Evolutionary conservation across 2,113 vertebrate genomes (phyloP).

Genomic region (Sigmodon hispidus): DNA sequence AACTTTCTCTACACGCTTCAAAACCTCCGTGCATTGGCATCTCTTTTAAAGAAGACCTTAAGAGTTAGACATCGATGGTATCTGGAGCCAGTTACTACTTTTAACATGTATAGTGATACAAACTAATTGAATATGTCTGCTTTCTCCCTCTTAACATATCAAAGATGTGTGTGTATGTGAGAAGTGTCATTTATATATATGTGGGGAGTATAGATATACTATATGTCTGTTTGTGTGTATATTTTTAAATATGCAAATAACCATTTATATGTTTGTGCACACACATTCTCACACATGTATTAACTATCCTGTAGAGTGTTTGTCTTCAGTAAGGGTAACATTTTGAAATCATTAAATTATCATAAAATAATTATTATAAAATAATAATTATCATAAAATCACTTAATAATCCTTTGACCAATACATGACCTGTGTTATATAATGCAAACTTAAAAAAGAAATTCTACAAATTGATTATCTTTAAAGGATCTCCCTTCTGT

Average conservation of each 20-base stretch:
- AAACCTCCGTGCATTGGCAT: neutral
- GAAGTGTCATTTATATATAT: neutral
- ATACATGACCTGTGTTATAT: neutral
- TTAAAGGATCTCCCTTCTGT: constrained; percentile 56
- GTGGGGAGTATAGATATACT: neutral
- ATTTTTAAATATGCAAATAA: neutral
- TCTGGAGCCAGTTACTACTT: neutral
- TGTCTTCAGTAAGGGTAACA: neutral
- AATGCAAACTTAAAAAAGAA: constrained; percentile 33
- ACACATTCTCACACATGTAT: neutral
- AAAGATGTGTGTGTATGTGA: neutral
- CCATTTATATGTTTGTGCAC: neutral
- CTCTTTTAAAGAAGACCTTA: constrained; percentile 15
- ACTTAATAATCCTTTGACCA: constrained; percentile 37
- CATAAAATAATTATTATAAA: too few relatives aligned
- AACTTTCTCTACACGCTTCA: neutral
- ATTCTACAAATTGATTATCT: constrained; percentile 42
- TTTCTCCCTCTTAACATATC: neutral
- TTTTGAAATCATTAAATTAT: neutral
- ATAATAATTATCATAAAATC: constrained; percentile 27
- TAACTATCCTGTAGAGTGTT: neutral
- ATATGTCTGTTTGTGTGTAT: accelerated
- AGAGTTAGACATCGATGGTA: neutral
- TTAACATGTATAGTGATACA: neutral
- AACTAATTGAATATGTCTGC: constrained; percentile 24